These are phyloP conservation scores for Microctonus aethiopoides DNA, from an alignment of 2,888 invertebrate genomes.

Conservation along the genomic window DNA sequence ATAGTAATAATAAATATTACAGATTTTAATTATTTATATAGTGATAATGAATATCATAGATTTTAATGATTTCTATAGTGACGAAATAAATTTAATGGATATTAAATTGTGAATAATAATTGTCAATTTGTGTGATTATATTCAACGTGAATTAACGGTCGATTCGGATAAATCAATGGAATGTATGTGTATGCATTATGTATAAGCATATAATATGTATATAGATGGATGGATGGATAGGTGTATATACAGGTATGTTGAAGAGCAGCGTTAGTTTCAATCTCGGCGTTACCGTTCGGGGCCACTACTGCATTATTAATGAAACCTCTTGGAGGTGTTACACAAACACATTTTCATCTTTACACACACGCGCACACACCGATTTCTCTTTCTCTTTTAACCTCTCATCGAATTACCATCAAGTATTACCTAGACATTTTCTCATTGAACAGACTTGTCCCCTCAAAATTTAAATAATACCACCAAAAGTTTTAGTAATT, in stretches of 20 bases:
- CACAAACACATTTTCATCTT: background rate
- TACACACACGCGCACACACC: constrained; percentile 13
- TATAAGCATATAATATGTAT: no score
- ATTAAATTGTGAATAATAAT: background rate
- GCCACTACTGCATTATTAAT: constrained; percentile 46
- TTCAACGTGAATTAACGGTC: background rate
- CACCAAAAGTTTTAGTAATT: background rate
- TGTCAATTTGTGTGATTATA: background rate
- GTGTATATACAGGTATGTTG: background rate
- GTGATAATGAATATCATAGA: no score
- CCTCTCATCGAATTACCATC: constrained; percentile 27
- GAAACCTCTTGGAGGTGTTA: constrained; percentile 34
- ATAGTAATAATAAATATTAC: no score
- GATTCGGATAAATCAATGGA: background rate
- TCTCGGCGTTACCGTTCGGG: background rate
- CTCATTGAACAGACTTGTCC: background rate
- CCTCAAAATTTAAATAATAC: background rate
- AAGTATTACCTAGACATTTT: constrained; percentile 11
- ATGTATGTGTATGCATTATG: background rate
- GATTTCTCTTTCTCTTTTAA: constrained; percentile 16
- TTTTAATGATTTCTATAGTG: no score
- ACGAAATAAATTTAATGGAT: background rate
- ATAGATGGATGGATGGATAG: no score
- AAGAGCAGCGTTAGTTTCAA: background rate
- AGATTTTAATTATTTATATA: no score